phyloP scores from a whole-genome alignment of 2,113 vertebrate genomes.

The Antechinus stuartii region DNA sequence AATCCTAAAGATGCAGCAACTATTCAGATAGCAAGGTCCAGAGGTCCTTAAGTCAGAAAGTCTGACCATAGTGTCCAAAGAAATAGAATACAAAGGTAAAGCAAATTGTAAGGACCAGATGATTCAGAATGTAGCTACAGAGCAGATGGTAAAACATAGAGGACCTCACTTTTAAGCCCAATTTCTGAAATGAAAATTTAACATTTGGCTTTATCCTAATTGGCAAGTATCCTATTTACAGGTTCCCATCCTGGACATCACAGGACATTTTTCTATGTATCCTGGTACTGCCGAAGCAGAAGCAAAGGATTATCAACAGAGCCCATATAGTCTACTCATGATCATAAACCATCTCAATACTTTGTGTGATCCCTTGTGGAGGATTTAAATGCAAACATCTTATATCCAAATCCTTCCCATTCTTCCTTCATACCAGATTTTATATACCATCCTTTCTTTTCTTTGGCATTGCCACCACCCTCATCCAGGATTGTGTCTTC shows the following conservation, averaged over 20 bases:
- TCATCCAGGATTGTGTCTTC: not conserved
- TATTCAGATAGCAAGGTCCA: not conserved
- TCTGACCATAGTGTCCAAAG: not conserved
- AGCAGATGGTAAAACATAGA: not conserved
- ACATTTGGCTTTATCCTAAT: not conserved
- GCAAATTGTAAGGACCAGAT: not conserved
- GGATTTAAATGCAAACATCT: not conserved
- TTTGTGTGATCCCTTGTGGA: not conserved
- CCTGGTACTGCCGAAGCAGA: not conserved
- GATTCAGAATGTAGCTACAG: not conserved
- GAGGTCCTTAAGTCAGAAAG: not conserved
- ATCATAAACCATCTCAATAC: not conserved
- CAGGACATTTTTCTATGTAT: not conserved
- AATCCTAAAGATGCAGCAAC: not conserved
- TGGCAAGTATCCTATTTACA: not conserved
- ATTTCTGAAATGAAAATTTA: not conserved
- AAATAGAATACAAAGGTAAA: not conserved
- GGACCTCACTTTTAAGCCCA: not conserved
- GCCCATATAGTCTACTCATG: not conserved
- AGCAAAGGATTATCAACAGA: not conserved
- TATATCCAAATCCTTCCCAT: not conserved
- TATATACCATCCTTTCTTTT: not conserved
- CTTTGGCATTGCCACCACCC: not conserved
- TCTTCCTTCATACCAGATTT: not conserved
- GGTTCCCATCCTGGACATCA: not conserved